Evolutionary conservation across 2,797 vertebrate species (phyloP), one percentile per base, ranked within the genome.

Genomic region (Galago senegalensis): DNA sequence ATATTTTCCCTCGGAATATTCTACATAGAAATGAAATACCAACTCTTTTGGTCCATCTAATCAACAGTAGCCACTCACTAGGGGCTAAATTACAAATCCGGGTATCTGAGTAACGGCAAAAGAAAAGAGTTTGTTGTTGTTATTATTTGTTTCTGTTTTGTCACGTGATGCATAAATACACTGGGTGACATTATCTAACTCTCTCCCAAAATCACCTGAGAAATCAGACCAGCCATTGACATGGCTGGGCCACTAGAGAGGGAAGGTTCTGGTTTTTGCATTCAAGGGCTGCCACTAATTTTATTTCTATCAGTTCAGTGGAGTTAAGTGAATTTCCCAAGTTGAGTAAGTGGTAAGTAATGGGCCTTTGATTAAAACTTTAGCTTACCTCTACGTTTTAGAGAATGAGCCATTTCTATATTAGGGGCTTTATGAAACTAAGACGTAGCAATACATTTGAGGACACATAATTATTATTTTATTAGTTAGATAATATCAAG

Each of bases 391-490:
- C 61, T 58, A 75, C 88, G 70, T 58, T 84, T 73, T 73, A 61
- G 58, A 81, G 34, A 65, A 21, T 21, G 67, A 67, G 29, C 6
- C 11, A 46, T 80, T 93, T 87, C 49, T 82, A n/a, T 37, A 34
- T 77, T 43, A 77, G 14, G 61, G 56, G 58, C 29, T 80, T 72
- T 72, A 29, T 34, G 75, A 83, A 86, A 88, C 1, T 31, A 72
- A 92, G 89, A 87, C 56, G 5, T 25, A 86, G 46, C 87, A 56
- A 34, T 84, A 70, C 61, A 94, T 73, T 72, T 88, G 20, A 76
- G 49, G 91, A 81, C 34, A 20, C 4, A 46, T 0, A 49, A 16
- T 58, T 77, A 1, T 79, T 86, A 20, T 40, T 72, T 77, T 11
- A 72, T 67, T 89, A 77, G 53, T 67, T 20, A 77, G 65, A 1